Conservation (phyloP, 2,888 invertebrate species). For the Spialia ferax region DNA sequence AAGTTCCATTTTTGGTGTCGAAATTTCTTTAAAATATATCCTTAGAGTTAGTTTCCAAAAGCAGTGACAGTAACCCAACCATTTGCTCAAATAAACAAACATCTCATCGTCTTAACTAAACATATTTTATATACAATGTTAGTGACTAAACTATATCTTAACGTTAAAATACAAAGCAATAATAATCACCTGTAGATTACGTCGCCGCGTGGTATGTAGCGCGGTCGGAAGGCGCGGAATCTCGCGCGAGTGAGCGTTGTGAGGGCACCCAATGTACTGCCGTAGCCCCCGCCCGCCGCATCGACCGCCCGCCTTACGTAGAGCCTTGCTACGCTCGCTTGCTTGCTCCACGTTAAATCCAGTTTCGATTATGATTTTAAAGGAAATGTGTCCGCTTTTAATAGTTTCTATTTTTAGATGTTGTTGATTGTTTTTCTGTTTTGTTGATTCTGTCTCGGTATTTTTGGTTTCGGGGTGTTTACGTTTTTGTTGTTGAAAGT, state of each 20-base stretch:
- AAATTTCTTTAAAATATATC: neutral
- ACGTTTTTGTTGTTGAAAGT: neutral
- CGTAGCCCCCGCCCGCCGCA: conserved; percentile 40
- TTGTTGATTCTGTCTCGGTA: too few relatives aligned
- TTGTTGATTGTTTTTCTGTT: too few relatives aligned
- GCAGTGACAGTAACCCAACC: neutral
- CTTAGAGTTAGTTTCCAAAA: neutral
- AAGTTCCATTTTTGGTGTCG: too few relatives aligned
- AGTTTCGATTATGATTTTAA: conserved; percentile 3
- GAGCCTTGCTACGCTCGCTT: conserved; percentile 57
- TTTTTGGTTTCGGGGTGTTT: too few relatives aligned
- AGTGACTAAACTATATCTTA: neutral
- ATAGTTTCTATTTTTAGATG: neutral
- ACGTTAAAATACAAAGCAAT: neutral
- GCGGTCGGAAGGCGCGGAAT: neutral
- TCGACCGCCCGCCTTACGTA: conserved; percentile 51
- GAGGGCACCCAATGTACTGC: conserved; percentile 29
- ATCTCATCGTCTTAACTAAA: neutral
- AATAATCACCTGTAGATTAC: conserved; percentile 34
- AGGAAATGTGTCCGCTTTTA: conserved; percentile 4
- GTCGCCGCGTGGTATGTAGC: conserved; percentile 17
- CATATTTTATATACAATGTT: neutral
- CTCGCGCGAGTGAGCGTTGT: conserved; percentile 25
- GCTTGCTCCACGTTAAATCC: conserved; percentile 49
- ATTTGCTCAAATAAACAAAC: neutral